These are phyloP conservation scores for Popillia japonica DNA, from an alignment of 1,140 invertebrate species.

Conservation along the genomic window DNA sequence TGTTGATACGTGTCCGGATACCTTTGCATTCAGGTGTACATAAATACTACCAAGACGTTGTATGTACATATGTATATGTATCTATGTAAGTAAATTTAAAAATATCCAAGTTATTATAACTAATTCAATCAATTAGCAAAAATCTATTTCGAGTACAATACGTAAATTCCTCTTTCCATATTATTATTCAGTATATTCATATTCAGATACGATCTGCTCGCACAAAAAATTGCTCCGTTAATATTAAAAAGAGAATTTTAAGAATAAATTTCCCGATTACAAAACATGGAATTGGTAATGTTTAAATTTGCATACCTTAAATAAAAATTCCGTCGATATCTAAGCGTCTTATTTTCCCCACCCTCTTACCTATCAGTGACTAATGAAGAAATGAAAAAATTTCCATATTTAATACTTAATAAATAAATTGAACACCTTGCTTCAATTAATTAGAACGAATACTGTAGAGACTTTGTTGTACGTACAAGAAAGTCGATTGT, in stretches of 20 bases:
- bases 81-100: no score
- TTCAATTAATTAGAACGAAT: background rate
- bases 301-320: conserved; percentile 12
- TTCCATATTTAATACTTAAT: conserved; percentile 2
- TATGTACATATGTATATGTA: no score
- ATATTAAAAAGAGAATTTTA: background rate
- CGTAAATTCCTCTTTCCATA: background rate
- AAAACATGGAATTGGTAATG: conserved; percentile 14
- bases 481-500: no score
- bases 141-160: background rate
- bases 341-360: background rate
- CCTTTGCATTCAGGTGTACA: no score
- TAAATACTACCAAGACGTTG: no score
- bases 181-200: no score
- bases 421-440: background rate
- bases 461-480: no score
- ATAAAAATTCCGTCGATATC: background rate
- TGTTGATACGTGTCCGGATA: no score
- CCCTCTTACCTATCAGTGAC: background rate
- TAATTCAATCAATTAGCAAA: background rate
- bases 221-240: background rate
- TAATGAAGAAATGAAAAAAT: conserved; percentile 19
- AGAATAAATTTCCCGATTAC: conserved; percentile 12
- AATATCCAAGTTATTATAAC: background rate
- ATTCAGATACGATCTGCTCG: background rate